These are phyloP conservation scores for Sturnira hondurensis DNA, from an alignment of 2,113 vertebrate genomes.

Conservation along the genomic window DNA sequence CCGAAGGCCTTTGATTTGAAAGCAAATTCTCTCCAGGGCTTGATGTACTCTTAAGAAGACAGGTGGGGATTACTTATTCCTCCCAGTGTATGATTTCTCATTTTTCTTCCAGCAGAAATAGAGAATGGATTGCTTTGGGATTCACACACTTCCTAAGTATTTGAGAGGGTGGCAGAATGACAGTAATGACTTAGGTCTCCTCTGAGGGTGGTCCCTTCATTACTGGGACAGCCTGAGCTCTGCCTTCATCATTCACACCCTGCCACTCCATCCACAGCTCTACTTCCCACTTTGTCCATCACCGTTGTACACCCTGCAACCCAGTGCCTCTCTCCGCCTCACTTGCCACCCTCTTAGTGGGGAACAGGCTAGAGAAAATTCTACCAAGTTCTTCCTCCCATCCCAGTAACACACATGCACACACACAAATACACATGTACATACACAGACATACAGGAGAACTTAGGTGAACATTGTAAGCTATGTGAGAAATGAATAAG, in stretches of 20 bases:
- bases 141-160: conserved; percentile 51
- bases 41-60: conserved; percentile 72
- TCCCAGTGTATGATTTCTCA: conserved; percentile 51
- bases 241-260: background rate
- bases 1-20: conserved; percentile 44
- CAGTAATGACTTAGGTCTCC: conserved; percentile 64
- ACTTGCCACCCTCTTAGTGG: background rate
- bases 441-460: background rate
- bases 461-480: background rate
- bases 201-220: conserved; percentile 51
- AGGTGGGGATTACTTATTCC: conserved; percentile 65
- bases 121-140: conserved; percentile 65
- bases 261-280: background rate
- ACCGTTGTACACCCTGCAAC: background rate
- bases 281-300: background rate
- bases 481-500: background rate
- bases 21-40: conserved; percentile 46
- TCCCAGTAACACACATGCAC: background rate
- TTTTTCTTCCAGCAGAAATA: conserved; percentile 65
- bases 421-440: background rate
- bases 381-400: background rate
- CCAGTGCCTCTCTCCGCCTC: background rate
- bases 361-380: background rate
- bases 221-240: background rate
- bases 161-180: conserved; percentile 47